These are phyloP conservation scores for Caenorhabditis afra DNA, from an alignment of 2,888 invertebrate species.

Conservation along the genomic window DNA sequence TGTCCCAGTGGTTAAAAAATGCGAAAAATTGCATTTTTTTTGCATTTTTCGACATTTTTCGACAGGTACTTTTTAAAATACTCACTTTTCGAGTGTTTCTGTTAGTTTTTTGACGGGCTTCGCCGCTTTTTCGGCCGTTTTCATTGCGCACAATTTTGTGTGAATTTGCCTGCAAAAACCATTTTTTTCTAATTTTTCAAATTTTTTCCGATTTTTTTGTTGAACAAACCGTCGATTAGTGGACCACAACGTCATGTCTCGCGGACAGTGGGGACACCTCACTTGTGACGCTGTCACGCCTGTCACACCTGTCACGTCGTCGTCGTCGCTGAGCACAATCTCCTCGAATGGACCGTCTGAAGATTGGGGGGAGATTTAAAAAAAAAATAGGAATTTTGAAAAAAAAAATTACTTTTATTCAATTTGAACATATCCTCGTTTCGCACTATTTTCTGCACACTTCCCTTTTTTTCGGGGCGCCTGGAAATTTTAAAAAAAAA, in stretches of 20 bases:
- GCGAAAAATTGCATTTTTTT: no score
- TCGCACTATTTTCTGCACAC: conserved; percentile 36
- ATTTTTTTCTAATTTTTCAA: neutral
- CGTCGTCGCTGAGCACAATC: conserved; percentile 43
- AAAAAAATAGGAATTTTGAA: neutral
- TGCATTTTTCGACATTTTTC: no score
- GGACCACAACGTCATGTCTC: conserved; percentile 43
- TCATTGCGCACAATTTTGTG: conserved; percentile 22
- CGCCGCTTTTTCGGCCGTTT: conserved; percentile 3
- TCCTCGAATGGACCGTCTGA: conserved; percentile 4
- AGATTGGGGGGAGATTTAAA: neutral
- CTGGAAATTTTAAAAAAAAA: no score
- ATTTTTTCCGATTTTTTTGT: neutral
- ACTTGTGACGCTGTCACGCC: neutral
- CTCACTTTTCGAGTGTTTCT: conserved; percentile 30
- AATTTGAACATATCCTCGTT: conserved; percentile 25
- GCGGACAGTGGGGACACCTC: conserved; percentile 31
- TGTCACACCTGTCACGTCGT: neutral
- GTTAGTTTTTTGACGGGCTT: conserved; percentile 12
- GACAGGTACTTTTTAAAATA: no score
- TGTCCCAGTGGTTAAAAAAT: no score
- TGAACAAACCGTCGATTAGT: conserved; percentile 22
- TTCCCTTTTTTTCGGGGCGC: conserved; percentile 38
- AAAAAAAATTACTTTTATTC: neutral
- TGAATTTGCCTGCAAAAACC: conserved; percentile 35